phyloP scores from a whole-genome alignment of 1,140 invertebrate genomes.

The Delia radicum region DNA sequence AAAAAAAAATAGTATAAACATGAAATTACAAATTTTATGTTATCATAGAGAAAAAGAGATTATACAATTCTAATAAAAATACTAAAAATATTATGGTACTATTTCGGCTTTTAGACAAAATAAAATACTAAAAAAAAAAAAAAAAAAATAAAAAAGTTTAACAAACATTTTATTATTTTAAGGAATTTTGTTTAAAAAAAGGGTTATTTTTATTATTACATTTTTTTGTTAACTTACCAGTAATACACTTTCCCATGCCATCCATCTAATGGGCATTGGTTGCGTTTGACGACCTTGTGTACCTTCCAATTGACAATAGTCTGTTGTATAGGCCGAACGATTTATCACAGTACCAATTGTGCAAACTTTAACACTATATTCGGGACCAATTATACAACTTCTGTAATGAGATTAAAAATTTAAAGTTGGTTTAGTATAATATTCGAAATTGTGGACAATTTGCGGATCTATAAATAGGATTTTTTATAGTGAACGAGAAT shows the following conservation, averaged over 20 bases:
- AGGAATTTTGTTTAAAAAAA: background rate
- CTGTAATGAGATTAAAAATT: conserved; percentile 58
- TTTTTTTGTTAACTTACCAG: conserved; percentile 63
- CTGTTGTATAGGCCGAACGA: conserved; percentile 66
- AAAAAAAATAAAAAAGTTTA: background rate
- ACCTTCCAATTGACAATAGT: conserved; percentile 73
- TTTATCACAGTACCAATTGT: conserved; percentile 72
- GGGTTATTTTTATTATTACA: background rate
- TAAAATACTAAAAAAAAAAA: background rate
- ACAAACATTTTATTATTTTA: too few species aligned
- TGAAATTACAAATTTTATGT: too few species aligned
- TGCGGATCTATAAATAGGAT: too few species aligned
- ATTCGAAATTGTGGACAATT: too few species aligned
- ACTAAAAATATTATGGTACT: background rate
- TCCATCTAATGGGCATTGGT: conserved; percentile 74
- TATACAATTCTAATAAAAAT: background rate
- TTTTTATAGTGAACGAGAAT: too few species aligned
- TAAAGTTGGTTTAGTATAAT: too few species aligned
- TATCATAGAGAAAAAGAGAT: background rate
- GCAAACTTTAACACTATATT: conserved; percentile 78
- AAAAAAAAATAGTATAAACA: too few species aligned
- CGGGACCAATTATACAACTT: conserved; percentile 81
- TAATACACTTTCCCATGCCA: conserved; percentile 82
- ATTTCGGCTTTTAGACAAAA: background rate
- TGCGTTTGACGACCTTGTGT: conserved; percentile 53